Evolutionary conservation across 2,888 invertebrate species (phyloP).

Genomic region (Euzetes globulus): DNA sequence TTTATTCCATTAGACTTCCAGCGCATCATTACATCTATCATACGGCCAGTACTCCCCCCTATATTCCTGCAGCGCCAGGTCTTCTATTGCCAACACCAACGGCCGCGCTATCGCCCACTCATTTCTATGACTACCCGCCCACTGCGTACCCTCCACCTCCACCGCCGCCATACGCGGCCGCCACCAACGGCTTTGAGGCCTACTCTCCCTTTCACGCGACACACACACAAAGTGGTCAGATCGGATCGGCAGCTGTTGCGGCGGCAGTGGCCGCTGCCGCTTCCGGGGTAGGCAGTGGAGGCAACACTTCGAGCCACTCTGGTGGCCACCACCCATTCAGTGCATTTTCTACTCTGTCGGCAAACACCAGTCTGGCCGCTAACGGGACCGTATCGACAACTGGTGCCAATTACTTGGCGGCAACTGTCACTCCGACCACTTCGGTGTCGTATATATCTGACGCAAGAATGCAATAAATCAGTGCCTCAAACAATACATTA

Average conservation of each 20-base stretch:
- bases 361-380: background rate
- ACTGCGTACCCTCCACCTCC: conserved; percentile 30
- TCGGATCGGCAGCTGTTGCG: conserved; percentile 18
- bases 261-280: conserved; percentile 17
- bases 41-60: conserved; percentile 45
- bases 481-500: conserved; percentile 2
- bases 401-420: conserved; percentile 14
- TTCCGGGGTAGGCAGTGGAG: background rate
- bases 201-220: conserved; percentile 37
- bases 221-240: background rate
- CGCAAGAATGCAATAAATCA: conserved; percentile 23
- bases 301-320: background rate
- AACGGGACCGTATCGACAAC: conserved; percentile 1
- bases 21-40: conserved; percentile 48
- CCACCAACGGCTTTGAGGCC: conserved; percentile 48
- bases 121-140: conserved; percentile 41
- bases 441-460: conserved; percentile 24
- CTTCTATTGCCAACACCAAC: conserved; percentile 60
- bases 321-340: conserved; percentile 7
- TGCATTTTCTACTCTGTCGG: conserved; percentile 14
- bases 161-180: conserved; percentile 51
- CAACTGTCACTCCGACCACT: conserved; percentile 5
- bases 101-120: conserved; percentile 55
- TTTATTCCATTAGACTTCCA: conserved; percentile 24
- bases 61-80: conserved; percentile 50